phyloP scores from a whole-genome alignment of 2,888 invertebrate species.

The Epinotia brunnichana region DNA sequence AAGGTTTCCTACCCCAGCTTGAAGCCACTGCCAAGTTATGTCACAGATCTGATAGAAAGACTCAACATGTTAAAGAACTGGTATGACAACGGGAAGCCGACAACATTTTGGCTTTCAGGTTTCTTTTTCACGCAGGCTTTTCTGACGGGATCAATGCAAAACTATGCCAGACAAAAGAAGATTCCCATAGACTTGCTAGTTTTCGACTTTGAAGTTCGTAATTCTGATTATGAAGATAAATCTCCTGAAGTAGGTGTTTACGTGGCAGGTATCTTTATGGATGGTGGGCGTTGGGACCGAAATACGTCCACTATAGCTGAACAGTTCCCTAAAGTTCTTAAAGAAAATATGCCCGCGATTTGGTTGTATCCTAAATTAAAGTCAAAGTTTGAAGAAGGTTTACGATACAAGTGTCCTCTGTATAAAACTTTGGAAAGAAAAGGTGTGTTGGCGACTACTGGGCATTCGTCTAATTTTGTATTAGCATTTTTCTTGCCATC shows the following conservation, averaged over 20 bases:
- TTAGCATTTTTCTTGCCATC: slow-evolving; percentile 89
- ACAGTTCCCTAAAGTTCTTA: slow-evolving; percentile 91
- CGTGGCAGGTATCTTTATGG: slow-evolving; percentile 90
- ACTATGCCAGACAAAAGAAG: slow-evolving; percentile 92
- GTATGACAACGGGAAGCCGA: slow-evolving; percentile 88
- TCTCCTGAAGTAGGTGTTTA: slow-evolving; percentile 86
- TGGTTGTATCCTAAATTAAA: slow-evolving; percentile 87
- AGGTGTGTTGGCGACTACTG: slow-evolving; percentile 91
- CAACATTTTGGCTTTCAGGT: slow-evolving; percentile 95
- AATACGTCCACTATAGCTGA: slow-evolving; percentile 85
- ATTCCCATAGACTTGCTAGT: slow-evolving; percentile 93
- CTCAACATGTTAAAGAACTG: slow-evolving; percentile 88
- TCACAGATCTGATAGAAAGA: slow-evolving; percentile 90
- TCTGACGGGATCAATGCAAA: slow-evolving; percentile 94
- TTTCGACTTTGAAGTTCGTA: slow-evolving; percentile 88
- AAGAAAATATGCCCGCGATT: slow-evolving; percentile 90
- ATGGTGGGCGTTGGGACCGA: slow-evolving; percentile 94
- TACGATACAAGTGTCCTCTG: slow-evolving; percentile 88
- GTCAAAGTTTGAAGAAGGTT: slow-evolving; percentile 76
- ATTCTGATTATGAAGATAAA: slow-evolving; percentile 67
- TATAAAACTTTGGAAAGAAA: slow-evolving; percentile 92
- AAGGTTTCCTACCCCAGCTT: slow-evolving; percentile 94
- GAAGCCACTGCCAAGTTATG: slow-evolving; percentile 92
- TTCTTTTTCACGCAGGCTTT: slow-evolving; percentile 97
- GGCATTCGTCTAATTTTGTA: slow-evolving; percentile 94